Conservation (phyloP, 2,797 vertebrate species). For the Cottoperca gobio region DNA sequence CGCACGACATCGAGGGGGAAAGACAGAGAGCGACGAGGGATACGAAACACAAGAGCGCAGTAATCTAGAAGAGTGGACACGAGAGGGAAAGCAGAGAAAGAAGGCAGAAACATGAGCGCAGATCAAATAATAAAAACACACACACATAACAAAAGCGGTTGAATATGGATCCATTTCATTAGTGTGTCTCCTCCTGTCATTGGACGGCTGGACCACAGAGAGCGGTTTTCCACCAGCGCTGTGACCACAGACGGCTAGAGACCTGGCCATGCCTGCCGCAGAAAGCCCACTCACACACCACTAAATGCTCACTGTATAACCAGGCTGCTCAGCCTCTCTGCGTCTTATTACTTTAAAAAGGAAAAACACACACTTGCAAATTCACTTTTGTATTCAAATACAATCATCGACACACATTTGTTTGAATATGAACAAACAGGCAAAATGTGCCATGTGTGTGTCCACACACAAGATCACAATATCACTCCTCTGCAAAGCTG, state of each 20-base stretch:
- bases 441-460: conserved; percentile 26
- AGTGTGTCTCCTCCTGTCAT: conserved; percentile 78
- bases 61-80: conserved; percentile 21
- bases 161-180: conserved; percentile 85
- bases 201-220: conserved; percentile 77
- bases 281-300: conserved; percentile 64
- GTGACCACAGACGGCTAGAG: conserved; percentile 73
- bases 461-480: conserved; percentile 8
- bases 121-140: neutral
- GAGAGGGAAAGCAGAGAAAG: conserved; percentile 22
- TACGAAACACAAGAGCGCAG: neutral
- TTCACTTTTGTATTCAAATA: conserved; percentile 45
- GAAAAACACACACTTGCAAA: conserved; percentile 49
- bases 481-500: conserved; percentile 37
- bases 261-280: conserved; percentile 62
- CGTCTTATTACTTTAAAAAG: conserved; percentile 50
- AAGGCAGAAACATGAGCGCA: conserved; percentile 42
- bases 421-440: conserved; percentile 24
- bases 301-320: conserved; percentile 60
- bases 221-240: conserved; percentile 54
- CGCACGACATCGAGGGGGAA: conserved; percentile 51
- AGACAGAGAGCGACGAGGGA: conserved; percentile 14
- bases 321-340: conserved; percentile 42
- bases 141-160: conserved; percentile 54
- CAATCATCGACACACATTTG: conserved; percentile 11